Percentiles rank a stretch among this genome's conserved stretches.
These are phyloP conservation scores for Drosophila quadrilineata DNA, from an alignment of 1,140 invertebrate species.

Conservation along the genomic window DNA sequence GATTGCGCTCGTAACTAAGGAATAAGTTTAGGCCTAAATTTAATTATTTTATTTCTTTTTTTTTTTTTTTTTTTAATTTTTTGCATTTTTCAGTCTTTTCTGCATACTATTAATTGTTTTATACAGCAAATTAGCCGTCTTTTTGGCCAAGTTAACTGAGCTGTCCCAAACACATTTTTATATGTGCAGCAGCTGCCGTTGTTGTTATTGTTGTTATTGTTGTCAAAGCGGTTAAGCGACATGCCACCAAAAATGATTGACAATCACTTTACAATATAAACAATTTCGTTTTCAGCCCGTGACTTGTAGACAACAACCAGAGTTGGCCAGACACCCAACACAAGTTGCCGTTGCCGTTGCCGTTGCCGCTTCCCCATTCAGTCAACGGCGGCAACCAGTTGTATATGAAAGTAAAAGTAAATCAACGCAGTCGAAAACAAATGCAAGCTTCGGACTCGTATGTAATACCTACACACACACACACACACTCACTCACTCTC, in stretches of 20 bases:
- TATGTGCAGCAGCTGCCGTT: conserved; percentile 67
- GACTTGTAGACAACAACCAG: conserved; percentile 32
- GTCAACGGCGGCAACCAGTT: conserved; percentile 59
- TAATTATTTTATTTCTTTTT: background rate
- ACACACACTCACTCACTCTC: conserved; percentile 6
- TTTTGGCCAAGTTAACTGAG: conserved; percentile 33
- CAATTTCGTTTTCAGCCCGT: conserved; percentile 56
- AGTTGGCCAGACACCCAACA: conserved; percentile 44
- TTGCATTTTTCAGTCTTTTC: no score
- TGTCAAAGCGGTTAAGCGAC: conserved; percentile 71
- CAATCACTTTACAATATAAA: conserved; percentile 79
- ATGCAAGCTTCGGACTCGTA: conserved; percentile 24
- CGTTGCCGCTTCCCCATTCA: conserved; percentile 57
- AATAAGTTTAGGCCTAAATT: no score
- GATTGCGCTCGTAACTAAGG: no score
- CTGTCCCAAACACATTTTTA: background rate
- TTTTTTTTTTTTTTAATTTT: no score
- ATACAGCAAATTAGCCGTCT: conserved; percentile 6
- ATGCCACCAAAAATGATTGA: conserved; percentile 78
- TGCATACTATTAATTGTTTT: no score
- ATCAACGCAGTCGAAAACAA: conserved; percentile 63
- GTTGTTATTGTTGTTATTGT: conserved; percentile 36
- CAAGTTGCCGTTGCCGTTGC: conserved; percentile 5
- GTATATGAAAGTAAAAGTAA: conserved; percentile 78
- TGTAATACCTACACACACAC: conserved; percentile 35